Evolutionary conservation across 2,888 invertebrate species (phyloP).

Genomic region (Aromia moschata): DNA sequence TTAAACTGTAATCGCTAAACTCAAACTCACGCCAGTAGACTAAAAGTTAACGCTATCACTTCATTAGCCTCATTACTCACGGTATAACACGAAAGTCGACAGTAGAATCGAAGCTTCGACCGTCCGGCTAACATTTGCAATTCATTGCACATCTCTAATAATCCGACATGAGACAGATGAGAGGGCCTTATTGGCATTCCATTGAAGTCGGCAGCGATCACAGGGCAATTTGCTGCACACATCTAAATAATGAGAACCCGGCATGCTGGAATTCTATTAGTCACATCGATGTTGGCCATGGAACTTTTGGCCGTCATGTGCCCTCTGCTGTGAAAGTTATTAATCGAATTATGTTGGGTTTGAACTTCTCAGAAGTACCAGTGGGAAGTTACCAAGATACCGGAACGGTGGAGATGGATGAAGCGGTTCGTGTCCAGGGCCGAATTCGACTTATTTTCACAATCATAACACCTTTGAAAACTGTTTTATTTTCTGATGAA

Average conservation of each 20-base stretch:
- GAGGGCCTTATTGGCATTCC: conserved; percentile 47
- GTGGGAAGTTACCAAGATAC: background rate
- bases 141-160: conserved; percentile 42
- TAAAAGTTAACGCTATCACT: too few relatives aligned
- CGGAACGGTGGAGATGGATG: too few relatives aligned
- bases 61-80: too few relatives aligned
- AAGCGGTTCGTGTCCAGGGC: too few relatives aligned
- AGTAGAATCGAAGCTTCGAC: too few relatives aligned
- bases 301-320: conserved; percentile 4
- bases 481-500: too few relatives aligned
- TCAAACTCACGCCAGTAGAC: too few relatives aligned
- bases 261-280: conserved; percentile 13
- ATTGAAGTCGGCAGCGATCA: conserved; percentile 45
- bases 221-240: conserved; percentile 47
- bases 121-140: too few relatives aligned
- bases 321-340: background rate
- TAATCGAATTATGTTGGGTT: conserved; percentile 15
- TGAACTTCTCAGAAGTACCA: background rate
- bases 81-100: too few relatives aligned
- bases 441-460: too few relatives aligned
- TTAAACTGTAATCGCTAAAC: too few relatives aligned
- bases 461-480: too few relatives aligned
- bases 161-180: conserved; percentile 41
- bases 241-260: conserved; percentile 41
- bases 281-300: background rate